Conservation (phyloP, 2,797 vertebrate genomes). For the Neosalanx taihuensis region DNA sequence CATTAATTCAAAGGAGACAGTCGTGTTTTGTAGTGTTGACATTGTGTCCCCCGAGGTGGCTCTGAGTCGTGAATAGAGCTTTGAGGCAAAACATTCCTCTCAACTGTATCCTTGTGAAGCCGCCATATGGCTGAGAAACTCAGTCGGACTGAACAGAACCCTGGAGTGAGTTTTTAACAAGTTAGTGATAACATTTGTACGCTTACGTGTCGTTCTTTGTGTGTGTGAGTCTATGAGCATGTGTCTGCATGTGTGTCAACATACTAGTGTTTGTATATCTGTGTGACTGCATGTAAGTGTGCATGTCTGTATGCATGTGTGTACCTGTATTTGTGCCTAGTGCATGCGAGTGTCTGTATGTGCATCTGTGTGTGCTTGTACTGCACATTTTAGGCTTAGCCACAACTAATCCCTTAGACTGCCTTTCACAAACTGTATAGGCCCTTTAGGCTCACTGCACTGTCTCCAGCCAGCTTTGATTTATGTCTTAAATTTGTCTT, state of each 20-base stretch:
- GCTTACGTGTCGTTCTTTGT: neutral
- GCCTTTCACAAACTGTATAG: neutral
- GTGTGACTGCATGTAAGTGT: too few species aligned
- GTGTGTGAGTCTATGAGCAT: neutral
- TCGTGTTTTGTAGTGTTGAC: neutral
- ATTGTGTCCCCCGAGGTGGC: neutral
- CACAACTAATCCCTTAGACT: neutral
- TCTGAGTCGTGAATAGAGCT: neutral
- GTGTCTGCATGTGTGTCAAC: too few species aligned
- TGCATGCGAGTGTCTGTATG: neutral
- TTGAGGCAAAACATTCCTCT: neutral
- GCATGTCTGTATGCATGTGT: neutral
- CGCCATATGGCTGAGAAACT: neutral
- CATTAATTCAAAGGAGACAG: neutral
- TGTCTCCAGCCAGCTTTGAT: neutral
- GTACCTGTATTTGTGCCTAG: neutral
- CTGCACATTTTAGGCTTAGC: neutral
- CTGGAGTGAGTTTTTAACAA: neutral
- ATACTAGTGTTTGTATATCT: too few species aligned
- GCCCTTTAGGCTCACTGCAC: neutral
- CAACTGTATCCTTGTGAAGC: slow-evolving; percentile 1
- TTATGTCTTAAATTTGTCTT: neutral
- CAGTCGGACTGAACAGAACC: neutral
- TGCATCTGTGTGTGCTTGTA: neutral
- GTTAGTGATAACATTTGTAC: neutral